Percentiles rank a stretch among this genome's conserved stretches.
phyloP scores from a whole-genome alignment of 92 coral and sea anemone species.

The Zoanthus sansibaricus region DNA sequence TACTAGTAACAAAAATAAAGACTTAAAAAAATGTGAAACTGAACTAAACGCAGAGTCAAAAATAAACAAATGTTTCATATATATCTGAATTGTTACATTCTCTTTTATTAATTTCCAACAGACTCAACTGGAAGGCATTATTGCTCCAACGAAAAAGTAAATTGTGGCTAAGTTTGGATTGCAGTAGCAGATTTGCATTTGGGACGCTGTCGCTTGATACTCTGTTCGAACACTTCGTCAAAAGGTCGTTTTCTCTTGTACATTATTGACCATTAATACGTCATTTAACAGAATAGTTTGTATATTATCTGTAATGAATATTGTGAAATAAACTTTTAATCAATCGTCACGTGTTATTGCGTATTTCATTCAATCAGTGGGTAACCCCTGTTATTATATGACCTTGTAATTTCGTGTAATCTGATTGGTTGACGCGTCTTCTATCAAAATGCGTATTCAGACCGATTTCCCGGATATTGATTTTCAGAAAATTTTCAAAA shows the following conservation, averaged over 20 bases:
- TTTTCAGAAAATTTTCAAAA: no score
- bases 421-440: no score
- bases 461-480: no score
- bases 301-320: constrained; percentile 18
- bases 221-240: constrained; percentile 3
- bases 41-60: not conserved
- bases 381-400: no score
- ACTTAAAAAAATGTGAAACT: no score
- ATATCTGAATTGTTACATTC: not conserved
- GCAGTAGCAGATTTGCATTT: constrained; percentile 1
- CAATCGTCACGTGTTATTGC: not conserved
- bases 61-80: not conserved
- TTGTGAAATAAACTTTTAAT: constrained; percentile 9
- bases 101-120: constrained; percentile 42
- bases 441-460: no score
- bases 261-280: not conserved
- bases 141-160: constrained; percentile 98
- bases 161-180: not conserved
- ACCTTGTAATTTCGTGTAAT: no score
- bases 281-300: not conserved
- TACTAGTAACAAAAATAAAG: no score
- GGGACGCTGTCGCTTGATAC: not conserved
- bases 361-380: no score
- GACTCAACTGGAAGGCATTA: constrained; percentile 99
- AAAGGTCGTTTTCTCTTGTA: not conserved